Conservation (phyloP, 1,140 invertebrate species). For the Varroa destructor region DNA sequence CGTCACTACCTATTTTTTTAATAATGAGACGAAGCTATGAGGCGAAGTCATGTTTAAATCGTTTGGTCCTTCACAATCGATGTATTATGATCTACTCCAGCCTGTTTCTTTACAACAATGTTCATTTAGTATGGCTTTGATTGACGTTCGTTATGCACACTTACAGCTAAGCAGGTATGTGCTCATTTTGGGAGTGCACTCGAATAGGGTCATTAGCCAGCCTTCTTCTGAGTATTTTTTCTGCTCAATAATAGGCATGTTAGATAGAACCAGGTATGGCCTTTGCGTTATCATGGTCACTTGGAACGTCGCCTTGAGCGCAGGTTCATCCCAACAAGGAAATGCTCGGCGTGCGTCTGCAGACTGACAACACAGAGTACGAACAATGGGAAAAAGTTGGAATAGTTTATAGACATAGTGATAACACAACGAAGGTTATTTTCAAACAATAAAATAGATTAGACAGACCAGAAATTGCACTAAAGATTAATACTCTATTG, state of each 20-base stretch:
- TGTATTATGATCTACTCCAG: too few species aligned
- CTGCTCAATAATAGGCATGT: conserved; percentile 58
- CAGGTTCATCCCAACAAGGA: conserved; percentile 94
- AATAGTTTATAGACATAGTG: conserved; percentile 3
- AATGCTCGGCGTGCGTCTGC: conserved; percentile 85
- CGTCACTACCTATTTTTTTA: too few species aligned
- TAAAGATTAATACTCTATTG: neutral
- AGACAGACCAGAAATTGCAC: too few species aligned
- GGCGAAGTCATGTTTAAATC: too few species aligned
- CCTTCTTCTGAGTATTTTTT: conserved; percentile 41
- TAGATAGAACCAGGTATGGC: conserved; percentile 63
- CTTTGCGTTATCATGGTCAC: conserved; percentile 64
- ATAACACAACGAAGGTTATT: neutral
- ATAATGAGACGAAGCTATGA: too few species aligned
- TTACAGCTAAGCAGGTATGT: conserved; percentile 71
- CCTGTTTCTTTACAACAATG: too few species aligned
- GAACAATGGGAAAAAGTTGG: conserved; percentile 28
- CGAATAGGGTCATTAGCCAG: conserved; percentile 55
- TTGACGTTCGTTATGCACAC: too few species aligned
- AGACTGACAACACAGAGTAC: conserved; percentile 52
- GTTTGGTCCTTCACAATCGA: too few species aligned
- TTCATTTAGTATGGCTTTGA: too few species aligned
- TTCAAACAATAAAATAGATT: too few species aligned
- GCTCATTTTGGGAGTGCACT: conserved; percentile 83
- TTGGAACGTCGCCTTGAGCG: conserved; percentile 84